phyloP scores from a whole-genome alignment of 2,113 vertebrate genomes.

The Pseudorasbora parva region DNA sequence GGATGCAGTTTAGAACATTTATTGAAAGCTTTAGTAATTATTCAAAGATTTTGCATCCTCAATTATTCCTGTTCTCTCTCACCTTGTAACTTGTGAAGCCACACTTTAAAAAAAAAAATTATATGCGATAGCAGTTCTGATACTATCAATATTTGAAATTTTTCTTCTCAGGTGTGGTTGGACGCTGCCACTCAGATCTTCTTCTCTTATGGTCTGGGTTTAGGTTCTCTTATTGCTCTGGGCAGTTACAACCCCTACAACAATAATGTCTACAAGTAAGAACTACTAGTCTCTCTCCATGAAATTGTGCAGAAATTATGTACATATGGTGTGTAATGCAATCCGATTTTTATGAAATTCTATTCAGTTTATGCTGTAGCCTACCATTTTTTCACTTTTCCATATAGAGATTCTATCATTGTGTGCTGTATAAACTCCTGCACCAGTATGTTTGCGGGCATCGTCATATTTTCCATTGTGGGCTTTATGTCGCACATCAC shows the following conservation, averaged over 20 bases:
- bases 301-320: background rate
- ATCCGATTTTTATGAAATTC: background rate
- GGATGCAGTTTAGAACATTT: no score
- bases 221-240: conserved; percentile 88
- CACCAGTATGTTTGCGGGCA: conserved; percentile 88
- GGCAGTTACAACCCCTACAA: conserved; percentile 90
- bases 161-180: conserved; percentile 83
- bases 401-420: conserved; percentile 85
- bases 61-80: background rate
- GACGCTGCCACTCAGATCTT: conserved; percentile 93
- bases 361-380: background rate
- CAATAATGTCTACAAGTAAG: conserved; percentile 88
- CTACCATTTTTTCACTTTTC: background rate
- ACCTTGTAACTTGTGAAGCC: background rate
- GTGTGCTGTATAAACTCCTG: conserved; percentile 90
- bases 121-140: background rate
- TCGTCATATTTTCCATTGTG: conserved; percentile 92
- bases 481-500: conserved; percentile 92
- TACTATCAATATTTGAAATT: background rate
- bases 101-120: background rate
- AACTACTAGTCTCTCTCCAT: background rate
- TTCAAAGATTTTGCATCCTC: no score
- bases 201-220: conserved; percentile 88
- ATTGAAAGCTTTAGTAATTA: no score
- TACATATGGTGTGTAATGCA: background rate